Evolutionary conservation across 2,797 vertebrate genomes (phyloP).

Genomic region (Oreortyx pictus): DNA sequence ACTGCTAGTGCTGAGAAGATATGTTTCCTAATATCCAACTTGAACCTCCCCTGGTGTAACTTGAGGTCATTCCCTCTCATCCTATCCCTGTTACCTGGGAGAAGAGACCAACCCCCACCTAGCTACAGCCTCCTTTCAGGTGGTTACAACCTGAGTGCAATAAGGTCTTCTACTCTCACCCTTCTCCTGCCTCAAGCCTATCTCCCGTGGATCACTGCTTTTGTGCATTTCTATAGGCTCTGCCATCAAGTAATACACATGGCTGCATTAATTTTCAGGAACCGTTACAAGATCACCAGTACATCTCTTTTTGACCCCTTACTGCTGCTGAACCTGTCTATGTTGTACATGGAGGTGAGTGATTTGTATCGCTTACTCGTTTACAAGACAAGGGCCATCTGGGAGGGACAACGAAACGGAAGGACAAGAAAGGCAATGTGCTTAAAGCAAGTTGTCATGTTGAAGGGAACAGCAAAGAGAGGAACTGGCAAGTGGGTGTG

Average conservation of each 20-base stretch:
- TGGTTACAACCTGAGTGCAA: too few relatives aligned
- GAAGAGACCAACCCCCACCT: too few relatives aligned
- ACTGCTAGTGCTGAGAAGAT: too few relatives aligned
- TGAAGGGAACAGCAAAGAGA: not conserved
- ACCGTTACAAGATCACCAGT: not conserved
- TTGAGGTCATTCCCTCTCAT: too few relatives aligned
- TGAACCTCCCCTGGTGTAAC: too few relatives aligned
- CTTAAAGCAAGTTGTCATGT: not conserved
- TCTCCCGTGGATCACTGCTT: not conserved
- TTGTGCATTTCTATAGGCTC: not conserved
- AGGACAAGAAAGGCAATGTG: not conserved
- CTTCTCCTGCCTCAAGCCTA: not conserved
- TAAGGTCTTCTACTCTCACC: not conserved
- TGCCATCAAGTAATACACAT: not conserved
- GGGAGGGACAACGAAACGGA: not conserved
- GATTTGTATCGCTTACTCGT: accelerated
- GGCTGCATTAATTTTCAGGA: not conserved
- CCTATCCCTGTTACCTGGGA: too few relatives aligned
- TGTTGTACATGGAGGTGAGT: not conserved
- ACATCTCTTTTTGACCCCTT: not conserved
- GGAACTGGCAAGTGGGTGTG: not conserved
- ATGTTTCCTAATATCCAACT: too few relatives aligned
- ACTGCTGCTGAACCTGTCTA: not conserved
- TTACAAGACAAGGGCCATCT: not conserved
- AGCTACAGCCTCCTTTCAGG: too few relatives aligned